Percentiles rank a stretch among this genome's conserved stretches.
phyloP scores from a whole-genome alignment of 2,888 invertebrate species.

The Stenurella melanura region DNA sequence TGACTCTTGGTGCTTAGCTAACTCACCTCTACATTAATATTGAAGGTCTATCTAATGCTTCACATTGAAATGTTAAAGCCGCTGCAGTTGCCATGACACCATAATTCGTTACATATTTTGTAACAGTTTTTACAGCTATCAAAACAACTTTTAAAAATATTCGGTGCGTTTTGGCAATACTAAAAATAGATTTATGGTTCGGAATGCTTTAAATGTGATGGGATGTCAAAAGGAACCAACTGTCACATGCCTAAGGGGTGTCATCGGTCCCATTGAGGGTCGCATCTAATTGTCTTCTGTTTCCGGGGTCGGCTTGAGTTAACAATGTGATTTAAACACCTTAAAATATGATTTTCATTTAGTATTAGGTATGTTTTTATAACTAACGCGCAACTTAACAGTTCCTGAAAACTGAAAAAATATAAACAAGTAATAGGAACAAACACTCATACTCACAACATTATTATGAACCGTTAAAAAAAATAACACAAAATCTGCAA shows the following conservation, averaged over 20 bases:
- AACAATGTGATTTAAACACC: no score
- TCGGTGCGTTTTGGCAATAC: conserved; percentile 15
- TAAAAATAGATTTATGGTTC: conserved; percentile 20
- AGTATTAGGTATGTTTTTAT: no score
- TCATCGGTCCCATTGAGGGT: neutral
- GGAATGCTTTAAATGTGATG: conserved; percentile 13
- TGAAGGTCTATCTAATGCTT: no score
- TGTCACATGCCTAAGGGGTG: conserved; percentile 15
- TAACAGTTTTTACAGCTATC: neutral
- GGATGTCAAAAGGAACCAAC: conserved; percentile 12
- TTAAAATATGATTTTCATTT: no score
- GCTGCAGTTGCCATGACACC: neutral
- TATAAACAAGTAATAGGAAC: no score
- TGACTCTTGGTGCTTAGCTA: no score
- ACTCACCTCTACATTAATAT: no score
- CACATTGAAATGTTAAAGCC: neutral
- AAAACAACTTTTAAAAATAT: conserved; percentile 9
- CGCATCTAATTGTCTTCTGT: neutral
- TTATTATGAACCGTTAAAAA: no score
- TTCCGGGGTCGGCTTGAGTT: neutral
- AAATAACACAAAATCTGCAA: no score
- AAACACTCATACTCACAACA: no score
- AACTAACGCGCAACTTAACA: no score
- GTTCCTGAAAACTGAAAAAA: no score
- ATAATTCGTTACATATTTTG: conserved; percentile 13